Percentiles rank a stretch among this genome's conserved stretches.
These are phyloP conservation scores for Acipenser oxyrinchus DNA, from an alignment of 2,797 vertebrate species.

Conservation along the genomic window DNA sequence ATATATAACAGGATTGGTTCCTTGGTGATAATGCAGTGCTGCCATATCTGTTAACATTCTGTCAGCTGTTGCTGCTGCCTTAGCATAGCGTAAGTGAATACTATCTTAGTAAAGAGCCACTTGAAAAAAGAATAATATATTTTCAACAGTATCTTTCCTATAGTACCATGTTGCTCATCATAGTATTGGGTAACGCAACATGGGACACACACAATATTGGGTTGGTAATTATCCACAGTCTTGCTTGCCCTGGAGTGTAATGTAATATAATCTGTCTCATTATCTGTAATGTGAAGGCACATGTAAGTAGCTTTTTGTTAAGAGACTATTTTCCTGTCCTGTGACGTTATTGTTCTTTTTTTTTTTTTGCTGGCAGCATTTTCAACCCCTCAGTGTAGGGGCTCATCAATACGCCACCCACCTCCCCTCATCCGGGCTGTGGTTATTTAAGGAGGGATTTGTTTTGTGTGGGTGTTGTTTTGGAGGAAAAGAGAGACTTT, in stretches of 20 bases:
- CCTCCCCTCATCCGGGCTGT: slow-evolving; percentile 32
- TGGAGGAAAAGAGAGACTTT: too few relatives aligned
- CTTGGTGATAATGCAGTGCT: too few relatives aligned
- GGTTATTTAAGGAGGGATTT: slow-evolving; percentile 30
- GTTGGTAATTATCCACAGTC: slow-evolving; percentile 58
- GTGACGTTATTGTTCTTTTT: slow-evolving; percentile 52
- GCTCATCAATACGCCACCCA: slow-evolving; percentile 40
- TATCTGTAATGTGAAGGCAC: slow-evolving; percentile 50
- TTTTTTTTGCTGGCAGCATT: slow-evolving; percentile 21
- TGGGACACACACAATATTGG: slow-evolving; percentile 68
- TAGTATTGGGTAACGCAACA: slow-evolving; percentile 59
- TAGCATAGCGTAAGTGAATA: too few relatives aligned
- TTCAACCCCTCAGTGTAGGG: slow-evolving; percentile 49
- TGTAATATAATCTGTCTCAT: slow-evolving; percentile 64
- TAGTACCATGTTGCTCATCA: slow-evolving; percentile 50
- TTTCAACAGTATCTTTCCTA: slow-evolving; percentile 40
- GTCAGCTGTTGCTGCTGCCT: too few relatives aligned
- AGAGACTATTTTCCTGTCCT: slow-evolving; percentile 41
- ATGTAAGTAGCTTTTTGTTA: slow-evolving; percentile 47
- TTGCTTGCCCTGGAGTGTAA: slow-evolving; percentile 57
- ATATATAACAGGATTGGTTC: too few relatives aligned
- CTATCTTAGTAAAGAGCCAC: too few relatives aligned
- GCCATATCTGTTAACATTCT: too few relatives aligned
- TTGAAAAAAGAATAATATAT: too few relatives aligned
- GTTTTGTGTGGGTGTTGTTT: slow-evolving; percentile 18